Base-by-base conservation (phyloP, 2,888 invertebrate genomes). In the Harpalus rufipes region DNA sequence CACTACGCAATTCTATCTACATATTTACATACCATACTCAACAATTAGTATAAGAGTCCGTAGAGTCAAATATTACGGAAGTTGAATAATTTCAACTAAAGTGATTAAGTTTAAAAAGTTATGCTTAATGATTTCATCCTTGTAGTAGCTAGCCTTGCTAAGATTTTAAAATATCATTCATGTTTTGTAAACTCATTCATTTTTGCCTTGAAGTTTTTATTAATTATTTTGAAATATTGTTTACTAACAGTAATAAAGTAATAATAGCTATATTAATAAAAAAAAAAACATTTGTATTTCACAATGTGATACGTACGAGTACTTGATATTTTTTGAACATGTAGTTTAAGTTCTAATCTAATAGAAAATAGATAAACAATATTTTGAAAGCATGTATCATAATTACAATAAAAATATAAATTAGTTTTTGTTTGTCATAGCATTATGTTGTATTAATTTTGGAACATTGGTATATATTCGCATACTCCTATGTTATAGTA, bases 101-200 rank as follows among this genome's bases (percentile, higher is more conserved):
- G 68, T 39, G 32, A 68, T 68, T 39, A 68, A 39, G 68, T 68
- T 68, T 68, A 12, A 68, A 14, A 32, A 68, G 68, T 68, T 68
- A 14, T 12, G 25, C 59, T 32, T 32, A 32, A 14, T 68, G 39
- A 12, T 25, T 10, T 63, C 32, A 10, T 21, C 6, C 32, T 68
- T 21, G 6, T 32, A n/a, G n/a, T n/a, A n/a, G 12, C 0, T 63
- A 63, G 25, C 63, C 63, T 63, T 25, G 63, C 12, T 25, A 2
- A 2, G 7, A 16, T 16, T 16, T 7, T 63, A 63, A 63, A 63
- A 63, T 25, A 8, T 25, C 63, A 25, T 25, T 63, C 63, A 25
- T 25, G 18, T 25, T 18, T 25, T 25, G 10, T 63, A 16, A 61
- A 63, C 16, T 63, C 61, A 63, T 63, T 63, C 63, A 63, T 63